Conservation (phyloP, 2,888 invertebrate genomes). For the Oegoconia quadripuncta region DNA sequence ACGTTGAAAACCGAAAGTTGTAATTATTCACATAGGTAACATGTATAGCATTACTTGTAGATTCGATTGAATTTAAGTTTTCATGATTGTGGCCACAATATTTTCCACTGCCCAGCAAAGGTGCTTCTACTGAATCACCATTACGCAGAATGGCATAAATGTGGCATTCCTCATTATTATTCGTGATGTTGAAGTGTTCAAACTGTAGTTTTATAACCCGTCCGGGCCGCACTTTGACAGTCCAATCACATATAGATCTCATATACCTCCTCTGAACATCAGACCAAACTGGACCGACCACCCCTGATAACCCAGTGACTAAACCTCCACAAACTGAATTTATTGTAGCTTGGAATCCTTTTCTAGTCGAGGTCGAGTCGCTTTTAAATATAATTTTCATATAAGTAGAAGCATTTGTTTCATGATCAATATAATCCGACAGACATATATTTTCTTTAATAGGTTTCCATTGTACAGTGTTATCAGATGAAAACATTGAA, state of each 20-base stretch:
- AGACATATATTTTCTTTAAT: conserved; percentile 76
- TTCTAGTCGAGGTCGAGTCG: conserved; percentile 78
- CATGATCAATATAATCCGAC: conserved; percentile 42
- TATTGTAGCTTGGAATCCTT: conserved; percentile 83
- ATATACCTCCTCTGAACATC: conserved; percentile 33
- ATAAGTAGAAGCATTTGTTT: conserved; percentile 62
- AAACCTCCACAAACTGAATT: conserved; percentile 84
- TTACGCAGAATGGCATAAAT: conserved; percentile 82
- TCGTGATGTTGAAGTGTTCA: conserved; percentile 79
- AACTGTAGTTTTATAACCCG: conserved; percentile 84
- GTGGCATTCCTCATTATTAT: conserved; percentile 40
- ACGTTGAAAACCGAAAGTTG: conserved; percentile 7
- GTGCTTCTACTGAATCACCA: conserved; percentile 85
- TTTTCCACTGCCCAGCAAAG: conserved; percentile 85
- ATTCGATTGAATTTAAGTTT: conserved; percentile 61
- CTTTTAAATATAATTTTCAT: conserved; percentile 84
- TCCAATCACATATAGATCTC: conserved; percentile 82
- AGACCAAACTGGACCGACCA: conserved; percentile 50
- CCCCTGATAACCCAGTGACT: conserved; percentile 77
- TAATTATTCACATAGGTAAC: conserved; percentile 34
- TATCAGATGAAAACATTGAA: conserved; percentile 76
- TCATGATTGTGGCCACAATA: conserved; percentile 80
- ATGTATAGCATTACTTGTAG: conserved; percentile 80
- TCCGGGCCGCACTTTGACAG: conserved; percentile 85
- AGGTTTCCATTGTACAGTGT: conserved; percentile 73